Base-by-base conservation (phyloP, 2,888 invertebrate genomes). In the Nesidiocoris tenuis region DNA sequence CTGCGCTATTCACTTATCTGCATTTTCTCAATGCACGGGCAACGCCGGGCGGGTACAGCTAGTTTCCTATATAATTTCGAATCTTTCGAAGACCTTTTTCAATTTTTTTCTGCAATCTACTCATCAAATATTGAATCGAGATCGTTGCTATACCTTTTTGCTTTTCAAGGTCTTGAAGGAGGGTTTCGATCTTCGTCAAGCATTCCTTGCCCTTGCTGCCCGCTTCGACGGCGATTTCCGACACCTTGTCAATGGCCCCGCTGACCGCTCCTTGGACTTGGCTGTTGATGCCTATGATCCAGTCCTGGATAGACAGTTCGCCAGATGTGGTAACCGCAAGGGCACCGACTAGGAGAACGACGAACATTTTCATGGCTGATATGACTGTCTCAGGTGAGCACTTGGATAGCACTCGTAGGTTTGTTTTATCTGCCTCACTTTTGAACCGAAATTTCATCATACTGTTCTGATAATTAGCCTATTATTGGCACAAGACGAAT, bases 161-260 rank as follows among this genome's bases (percentile, higher is more conserved):
- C 64, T 64, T 64, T 25, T 64, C 24, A 17, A 64, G 17, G 0
- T 24, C 25, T 5, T 23, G 18, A 9, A 64, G 23, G 17, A 25
- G 12, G 9, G 22, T 16, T 23, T 64, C 9, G n/a, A 64, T 25
- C 5, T 24, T 64, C 16, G 23, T 24, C 23, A 64, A n/a, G 18
- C 64, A 22, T 64, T 64, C 64, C 64, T 64, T 64, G 17, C 23
- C 24, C 24, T 64, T 64, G 18, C 23, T 24, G 7, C 25, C 64
- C 17, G 24, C 25, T 16, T 16, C 64, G n/a, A 24, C n/a, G 12
- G 64, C 17, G 64, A 24, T 18, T 18, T 64, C 25, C 23, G 23
- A 18, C 17, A 64, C 7, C n/a, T 64, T 18, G n/a, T 23, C 64
- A 18, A 64, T 64, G 16, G 64, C 64, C 24, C 17, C 17, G 64